Percentiles rank a stretch among this genome's conserved stretches.
phyloP scores from a whole-genome alignment of 2,797 vertebrate genomes.

The Arrhamphus sclerolepis region DNA sequence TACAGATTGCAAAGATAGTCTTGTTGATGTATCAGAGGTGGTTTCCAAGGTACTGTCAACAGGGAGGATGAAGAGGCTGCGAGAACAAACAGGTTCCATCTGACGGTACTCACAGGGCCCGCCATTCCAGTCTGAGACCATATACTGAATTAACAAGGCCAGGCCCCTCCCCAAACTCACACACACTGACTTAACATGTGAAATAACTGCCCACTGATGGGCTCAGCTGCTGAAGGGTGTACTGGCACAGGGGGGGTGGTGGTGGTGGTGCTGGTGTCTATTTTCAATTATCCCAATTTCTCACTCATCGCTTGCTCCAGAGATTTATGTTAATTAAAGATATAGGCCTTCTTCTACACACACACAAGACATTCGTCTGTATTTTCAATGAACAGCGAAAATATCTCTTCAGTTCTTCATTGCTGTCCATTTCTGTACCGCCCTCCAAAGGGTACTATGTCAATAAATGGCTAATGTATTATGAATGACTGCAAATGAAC shows the following conservation, averaged over 20 bases:
- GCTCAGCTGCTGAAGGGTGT: slow-evolving; percentile 79
- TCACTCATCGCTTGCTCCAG: slow-evolving; percentile 65
- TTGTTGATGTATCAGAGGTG: slow-evolving; percentile 26
- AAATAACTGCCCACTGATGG: slow-evolving; percentile 76
- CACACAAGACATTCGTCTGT: slow-evolving; percentile 55
- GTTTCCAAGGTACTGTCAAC: slow-evolving; percentile 60
- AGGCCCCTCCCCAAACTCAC: slow-evolving; percentile 44
- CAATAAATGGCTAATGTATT: slow-evolving; percentile 58
- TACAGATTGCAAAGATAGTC: slow-evolving; percentile 24
- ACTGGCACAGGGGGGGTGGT: slow-evolving; percentile 41
- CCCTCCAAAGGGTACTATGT: slow-evolving; percentile 67
- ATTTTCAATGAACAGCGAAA: slow-evolving; percentile 61
- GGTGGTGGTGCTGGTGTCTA: slow-evolving; percentile 55
- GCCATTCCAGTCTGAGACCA: slow-evolving; percentile 81
- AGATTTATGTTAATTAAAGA: slow-evolving; percentile 78
- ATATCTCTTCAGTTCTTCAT: slow-evolving; percentile 43
- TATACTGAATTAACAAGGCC: slow-evolving; percentile 82
- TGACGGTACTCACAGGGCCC: slow-evolving; percentile 69
- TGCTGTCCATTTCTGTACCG: slow-evolving; percentile 53
- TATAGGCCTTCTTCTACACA: slow-evolving; percentile 49
- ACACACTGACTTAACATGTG: slow-evolving; percentile 68
- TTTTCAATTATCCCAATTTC: slow-evolving; percentile 83
- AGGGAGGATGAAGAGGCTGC: slow-evolving; percentile 41
- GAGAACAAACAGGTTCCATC: slow-evolving; percentile 58
- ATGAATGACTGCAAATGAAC: slow-evolving; percentile 46